Evolutionary conservation across 2,113 vertebrate species (phyloP), one percentile per base, ranked within the genome.

Genomic region (Leptobrachium ailaonicum): DNA sequence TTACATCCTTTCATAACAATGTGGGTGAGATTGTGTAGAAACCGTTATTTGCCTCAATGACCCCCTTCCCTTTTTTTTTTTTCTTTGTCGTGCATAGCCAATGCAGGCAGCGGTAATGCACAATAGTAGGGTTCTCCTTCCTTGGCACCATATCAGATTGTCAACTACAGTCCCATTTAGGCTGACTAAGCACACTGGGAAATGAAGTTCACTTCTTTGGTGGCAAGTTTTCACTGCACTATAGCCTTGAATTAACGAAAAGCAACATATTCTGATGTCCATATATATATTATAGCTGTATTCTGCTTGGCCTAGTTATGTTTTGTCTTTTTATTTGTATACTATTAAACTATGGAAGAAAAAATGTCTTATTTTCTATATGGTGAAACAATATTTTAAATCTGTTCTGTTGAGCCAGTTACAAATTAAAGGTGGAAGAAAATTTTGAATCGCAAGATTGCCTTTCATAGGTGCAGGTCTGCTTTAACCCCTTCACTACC

Each of bases 41-140:
- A 70, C 14, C 6, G n/a, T 53, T 32, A 12, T 69, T 77, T 70
- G 32, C 13, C 56, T 60, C 56, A 32, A 32, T 32, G 20, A 32
- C 20, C 20, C 13, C 11, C 8, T 50, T 68, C 41, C 40, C 66
- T 50, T 45, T 71, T 47, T 20, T 4, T 71, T 71, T 71, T 3
- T 50, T 76, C 3, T 50, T 54, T 53, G 42, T 11, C 40, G 79
- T 81, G 72, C 66, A 69, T 63, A 62, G 58, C 71, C 62, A 60
- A 73, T 81, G 71, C 71, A 45, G 79, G 79, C 79, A 69, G 73
- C 9, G 79, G 79, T 62, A 32, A 9, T 75, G 72, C 79, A 81
- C 47, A 4, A 50, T 5, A 50, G 47, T 8, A 5, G 47, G 4
- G 47, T 5, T 50, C 4, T 4, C 8, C 8, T 5, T 5, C 4